Percentiles rank a stretch among this genome's conserved stretches.
These are phyloP conservation scores for Nematolebias whitei DNA, from an alignment of 2,113 vertebrate genomes.

Conservation along the genomic window DNA sequence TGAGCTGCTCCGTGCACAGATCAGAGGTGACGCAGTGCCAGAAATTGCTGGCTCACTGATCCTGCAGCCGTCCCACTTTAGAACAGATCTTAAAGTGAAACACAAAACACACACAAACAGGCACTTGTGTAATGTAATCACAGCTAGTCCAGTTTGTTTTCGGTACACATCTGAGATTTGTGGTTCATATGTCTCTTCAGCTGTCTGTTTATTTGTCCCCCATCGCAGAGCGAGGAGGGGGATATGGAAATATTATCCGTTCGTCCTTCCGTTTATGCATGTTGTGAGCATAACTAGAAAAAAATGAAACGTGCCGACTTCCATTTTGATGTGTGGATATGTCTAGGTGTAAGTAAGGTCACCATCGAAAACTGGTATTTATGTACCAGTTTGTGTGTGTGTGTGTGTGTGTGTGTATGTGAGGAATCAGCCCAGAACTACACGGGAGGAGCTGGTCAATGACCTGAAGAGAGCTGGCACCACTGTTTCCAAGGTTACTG, in stretches of 20 bases:
- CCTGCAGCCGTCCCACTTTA: constrained; percentile 36
- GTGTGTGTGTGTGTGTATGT: no score
- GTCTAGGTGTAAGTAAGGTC: no score
- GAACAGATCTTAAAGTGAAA: constrained; percentile 49
- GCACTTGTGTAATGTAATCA: constrained; percentile 29
- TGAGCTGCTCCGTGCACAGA: constrained; percentile 37
- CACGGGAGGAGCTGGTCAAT: no score
- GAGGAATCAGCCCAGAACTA: no score
- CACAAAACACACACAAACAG: constrained; percentile 8
- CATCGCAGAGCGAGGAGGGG: no score
- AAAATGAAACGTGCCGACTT: no score
- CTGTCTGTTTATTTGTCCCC: constrained; percentile 57
- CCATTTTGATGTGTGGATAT: no score
- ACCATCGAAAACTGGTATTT: no score
- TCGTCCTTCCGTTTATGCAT: constrained; percentile 26
- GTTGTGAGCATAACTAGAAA: constrained; percentile 19
- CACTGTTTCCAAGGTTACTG: no score
- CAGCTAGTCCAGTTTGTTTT: neutral
- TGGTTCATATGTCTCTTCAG: constrained; percentile 20
- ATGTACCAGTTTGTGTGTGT: no score
- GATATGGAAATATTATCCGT: no score
- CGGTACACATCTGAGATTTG: constrained; percentile 6
- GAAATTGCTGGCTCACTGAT: constrained; percentile 56
- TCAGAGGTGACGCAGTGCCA: constrained; percentile 52
- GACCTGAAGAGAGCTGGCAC: no score